Evolutionary conservation across 2,888 invertebrate genomes (phyloP).

Genomic region (Leucophenga montana): DNA sequence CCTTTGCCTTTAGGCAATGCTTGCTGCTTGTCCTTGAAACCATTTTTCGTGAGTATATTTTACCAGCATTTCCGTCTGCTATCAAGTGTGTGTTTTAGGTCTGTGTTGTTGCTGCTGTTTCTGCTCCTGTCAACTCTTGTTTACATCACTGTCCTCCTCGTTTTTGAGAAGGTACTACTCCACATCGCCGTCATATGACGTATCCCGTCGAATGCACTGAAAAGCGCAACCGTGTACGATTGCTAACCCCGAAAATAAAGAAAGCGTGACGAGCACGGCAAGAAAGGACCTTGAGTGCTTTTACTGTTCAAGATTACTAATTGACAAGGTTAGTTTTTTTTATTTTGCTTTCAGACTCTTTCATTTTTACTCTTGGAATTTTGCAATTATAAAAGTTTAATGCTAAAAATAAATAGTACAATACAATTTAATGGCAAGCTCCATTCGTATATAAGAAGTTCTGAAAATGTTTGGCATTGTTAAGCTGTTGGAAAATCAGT

Average conservation of each 20-base stretch:
- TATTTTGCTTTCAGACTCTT: no score
- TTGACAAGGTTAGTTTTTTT: slow-evolving; percentile 28
- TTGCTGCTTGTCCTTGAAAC: neutral
- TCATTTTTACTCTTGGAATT: neutral
- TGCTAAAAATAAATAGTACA: neutral
- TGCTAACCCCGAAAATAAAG: neutral
- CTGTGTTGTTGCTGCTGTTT: neutral
- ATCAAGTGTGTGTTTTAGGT: slow-evolving; percentile 10
- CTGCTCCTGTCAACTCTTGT: slow-evolving; percentile 24
- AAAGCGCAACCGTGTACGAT: slow-evolving; percentile 23
- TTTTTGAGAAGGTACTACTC: neutral
- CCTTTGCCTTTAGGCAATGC: neutral
- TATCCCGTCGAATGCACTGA: slow-evolving; percentile 41
- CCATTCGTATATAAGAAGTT: neutral
- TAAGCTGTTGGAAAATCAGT: no score
- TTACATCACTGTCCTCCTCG: slow-evolving; percentile 18
- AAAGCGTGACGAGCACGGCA: neutral
- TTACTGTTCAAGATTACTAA: slow-evolving; percentile 32
- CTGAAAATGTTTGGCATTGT: no score
- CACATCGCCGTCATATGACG: slow-evolving; percentile 34
- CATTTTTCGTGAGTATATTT: slow-evolving; percentile 1
- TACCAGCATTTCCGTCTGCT: neutral
- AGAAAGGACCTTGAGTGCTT: slow-evolving; percentile 15
- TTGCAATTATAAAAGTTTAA: slow-evolving; percentile 8
- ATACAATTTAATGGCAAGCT: slow-evolving; percentile 9